phyloP scores from a whole-genome alignment of 2,797 vertebrate genomes.

The Uromys caudimaculatus region DNA sequence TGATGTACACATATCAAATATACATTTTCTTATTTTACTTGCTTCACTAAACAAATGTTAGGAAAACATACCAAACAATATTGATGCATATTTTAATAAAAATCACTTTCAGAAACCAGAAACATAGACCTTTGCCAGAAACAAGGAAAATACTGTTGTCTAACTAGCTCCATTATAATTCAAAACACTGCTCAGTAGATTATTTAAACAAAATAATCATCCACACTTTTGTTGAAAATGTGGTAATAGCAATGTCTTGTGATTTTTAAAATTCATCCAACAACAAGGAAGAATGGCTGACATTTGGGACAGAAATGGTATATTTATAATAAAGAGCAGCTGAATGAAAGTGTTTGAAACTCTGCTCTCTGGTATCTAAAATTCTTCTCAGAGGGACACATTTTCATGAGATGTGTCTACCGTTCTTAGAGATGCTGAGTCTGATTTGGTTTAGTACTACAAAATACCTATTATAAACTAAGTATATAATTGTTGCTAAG shows the following conservation, averaged over 20 bases:
- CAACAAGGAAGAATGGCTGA: conserved; percentile 26
- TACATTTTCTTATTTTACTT: neutral
- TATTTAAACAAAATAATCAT: conserved; percentile 30
- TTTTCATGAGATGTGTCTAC: neutral
- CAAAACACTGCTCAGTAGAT: conserved; percentile 1
- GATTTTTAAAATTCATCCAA: conserved; percentile 32
- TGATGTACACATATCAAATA: neutral
- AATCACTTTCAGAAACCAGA: conserved; percentile 40
- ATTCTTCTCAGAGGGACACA: neutral
- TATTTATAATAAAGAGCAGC: conserved; percentile 47
- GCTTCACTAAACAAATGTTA: conserved; percentile 53
- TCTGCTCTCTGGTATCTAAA: conserved; percentile 65
- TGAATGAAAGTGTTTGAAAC: conserved; percentile 38
- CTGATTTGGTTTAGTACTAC: conserved; percentile 37
- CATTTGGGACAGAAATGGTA: neutral
- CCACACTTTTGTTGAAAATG: neutral
- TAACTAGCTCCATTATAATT: neutral
- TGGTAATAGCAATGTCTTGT: conserved; percentile 5
- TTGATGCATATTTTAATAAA: neutral
- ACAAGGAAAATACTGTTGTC: neutral
- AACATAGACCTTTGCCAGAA: conserved; percentile 50
- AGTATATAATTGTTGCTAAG: conserved; percentile 29
- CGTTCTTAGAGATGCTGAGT: neutral
- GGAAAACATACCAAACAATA: conserved; percentile 30
- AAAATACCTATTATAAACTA: conserved; percentile 4